These are phyloP conservation scores for Felis chaus DNA, from an alignment of 2,113 vertebrate genomes.

Conservation along the genomic window DNA sequence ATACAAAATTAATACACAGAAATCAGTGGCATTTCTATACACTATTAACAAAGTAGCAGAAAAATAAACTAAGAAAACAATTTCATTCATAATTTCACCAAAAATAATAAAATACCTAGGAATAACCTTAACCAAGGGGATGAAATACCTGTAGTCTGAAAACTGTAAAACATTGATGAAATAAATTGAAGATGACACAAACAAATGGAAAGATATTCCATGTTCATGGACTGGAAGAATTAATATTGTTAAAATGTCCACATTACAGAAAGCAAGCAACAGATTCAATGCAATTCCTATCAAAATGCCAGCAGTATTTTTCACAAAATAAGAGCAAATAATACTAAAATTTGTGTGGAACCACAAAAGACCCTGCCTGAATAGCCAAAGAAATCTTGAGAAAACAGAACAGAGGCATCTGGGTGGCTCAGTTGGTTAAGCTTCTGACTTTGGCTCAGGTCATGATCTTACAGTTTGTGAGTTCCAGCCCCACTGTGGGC, in stretches of 20 bases:
- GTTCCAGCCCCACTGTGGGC: no score
- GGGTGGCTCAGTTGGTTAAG: no score
- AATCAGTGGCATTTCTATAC: not conserved
- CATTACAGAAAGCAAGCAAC: not conserved
- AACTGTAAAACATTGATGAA: not conserved
- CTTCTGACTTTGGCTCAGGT: no score
- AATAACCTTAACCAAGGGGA: not conserved
- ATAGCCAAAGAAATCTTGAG: not conserved
- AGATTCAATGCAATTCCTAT: not conserved
- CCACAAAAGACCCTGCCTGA: not conserved
- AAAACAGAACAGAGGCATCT: not conserved
- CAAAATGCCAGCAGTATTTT: not conserved
- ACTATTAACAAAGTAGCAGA: not conserved
- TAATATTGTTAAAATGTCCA: not conserved
- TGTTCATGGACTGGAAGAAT: not conserved
- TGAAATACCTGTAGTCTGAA: not conserved
- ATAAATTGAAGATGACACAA: not conserved
- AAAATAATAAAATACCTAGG: not conserved
- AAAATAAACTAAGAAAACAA: not conserved
- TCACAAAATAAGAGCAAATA: not conserved
- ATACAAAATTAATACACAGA: not conserved
- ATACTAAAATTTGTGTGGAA: not conserved
- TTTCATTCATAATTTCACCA: not conserved
- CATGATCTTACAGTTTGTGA: no score
- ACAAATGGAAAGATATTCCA: not conserved